Conservation (phyloP, 2,113 vertebrate genomes). For the western clawed frog (Xenopus tropicalis) region UCB_Xtro_10.0 CM004443.2:93785501-93786000, state of each 20-base stretch:
- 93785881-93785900: constrained; percentile 83
- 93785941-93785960: constrained; percentile 53
- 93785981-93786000: constrained; percentile 62
- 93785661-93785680: constrained; percentile 73
- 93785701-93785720: constrained; percentile 79
- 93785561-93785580: no score
- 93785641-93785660: constrained; percentile 75
- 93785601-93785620: constrained; percentile 75
- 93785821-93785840: no score
- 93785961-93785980: constrained; percentile 71
- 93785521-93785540: no score
- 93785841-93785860: no score
- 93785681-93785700: constrained; percentile 93
- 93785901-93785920: constrained; percentile 80
- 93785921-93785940: constrained; percentile 76
- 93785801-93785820: rapidly evolving
- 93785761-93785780: constrained; percentile 56
- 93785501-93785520: no score
- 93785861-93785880: constrained; percentile 62
- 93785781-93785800: not conserved
- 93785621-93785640: constrained; percentile 79
- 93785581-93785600: no score
- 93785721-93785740: constrained; percentile 70
- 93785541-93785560: no score
- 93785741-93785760: constrained; percentile 89